phyloP scores from a whole-genome alignment of 2,797 vertebrate species.

The Dipus sagitta region DNA sequence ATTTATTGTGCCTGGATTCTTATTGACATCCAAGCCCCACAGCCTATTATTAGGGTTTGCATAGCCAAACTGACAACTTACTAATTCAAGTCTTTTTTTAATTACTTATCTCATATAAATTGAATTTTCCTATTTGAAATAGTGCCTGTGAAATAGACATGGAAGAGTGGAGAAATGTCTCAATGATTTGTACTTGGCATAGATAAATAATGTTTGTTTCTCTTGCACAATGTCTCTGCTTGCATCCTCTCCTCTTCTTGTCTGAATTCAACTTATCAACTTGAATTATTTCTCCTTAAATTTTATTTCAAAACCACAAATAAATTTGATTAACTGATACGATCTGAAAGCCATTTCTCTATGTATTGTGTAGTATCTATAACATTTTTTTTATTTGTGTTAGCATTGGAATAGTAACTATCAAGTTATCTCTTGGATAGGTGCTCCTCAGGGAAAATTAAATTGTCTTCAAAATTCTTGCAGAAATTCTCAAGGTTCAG shows the following conservation, averaged over 20 bases:
- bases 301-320: neutral
- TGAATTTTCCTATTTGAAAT: slow-evolving; percentile 15
- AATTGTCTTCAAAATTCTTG: slow-evolving; percentile 34
- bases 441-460: neutral
- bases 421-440: neutral
- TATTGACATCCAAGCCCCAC: neutral
- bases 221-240: neutral
- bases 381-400: neutral
- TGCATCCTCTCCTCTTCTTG: neutral
- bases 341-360: neutral
- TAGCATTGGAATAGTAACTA: neutral
- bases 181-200: neutral
- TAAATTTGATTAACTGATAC: neutral
- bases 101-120: neutral
- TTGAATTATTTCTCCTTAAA: neutral
- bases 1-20: neutral
- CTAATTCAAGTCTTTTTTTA: neutral
- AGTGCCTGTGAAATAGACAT: neutral
- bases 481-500: neutral
- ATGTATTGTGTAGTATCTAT: neutral
- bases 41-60: fast-evolving
- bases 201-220: neutral
- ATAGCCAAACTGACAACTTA: neutral
- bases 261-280: neutral
- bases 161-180: neutral